phyloP scores from a whole-genome alignment of 2,113 vertebrate species.

The Rhagologus leucostigma region DNA sequence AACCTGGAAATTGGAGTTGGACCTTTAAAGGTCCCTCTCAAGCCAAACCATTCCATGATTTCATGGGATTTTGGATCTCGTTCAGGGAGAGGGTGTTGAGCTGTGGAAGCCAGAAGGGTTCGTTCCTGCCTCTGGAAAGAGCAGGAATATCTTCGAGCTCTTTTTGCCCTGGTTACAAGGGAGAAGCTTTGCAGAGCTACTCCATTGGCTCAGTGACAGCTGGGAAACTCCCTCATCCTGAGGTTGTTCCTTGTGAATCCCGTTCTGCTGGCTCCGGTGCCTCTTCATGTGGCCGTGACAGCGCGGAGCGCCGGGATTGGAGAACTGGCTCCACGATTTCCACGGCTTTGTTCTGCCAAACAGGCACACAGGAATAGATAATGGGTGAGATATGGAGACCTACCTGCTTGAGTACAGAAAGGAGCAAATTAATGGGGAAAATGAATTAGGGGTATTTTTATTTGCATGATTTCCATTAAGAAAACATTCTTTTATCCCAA shows the following conservation, averaged over 20 bases:
- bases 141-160: background rate
- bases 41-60: background rate
- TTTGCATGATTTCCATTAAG: background rate
- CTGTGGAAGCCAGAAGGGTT: background rate
- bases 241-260: slow-evolving; percentile 26
- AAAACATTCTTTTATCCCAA: background rate
- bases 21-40: background rate
- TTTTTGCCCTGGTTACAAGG: background rate
- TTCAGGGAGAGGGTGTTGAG: background rate
- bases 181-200: background rate
- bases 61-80: accelerated
- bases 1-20: background rate
- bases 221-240: background rate
- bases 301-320: background rate
- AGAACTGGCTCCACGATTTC: background rate
- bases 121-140: background rate
- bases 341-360: slow-evolving; percentile 25
- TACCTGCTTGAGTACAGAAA: background rate
- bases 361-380: background rate
- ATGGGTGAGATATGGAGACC: background rate
- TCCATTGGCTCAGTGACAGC: background rate
- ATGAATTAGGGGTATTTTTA: background rate
- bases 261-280: background rate
- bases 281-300: background rate
- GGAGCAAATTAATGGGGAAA: background rate